Evolutionary conservation across 2,797 vertebrate species (phyloP), one percentile per base, ranked within the genome.

Genomic region (Premnoplex brunnescens): DNA sequence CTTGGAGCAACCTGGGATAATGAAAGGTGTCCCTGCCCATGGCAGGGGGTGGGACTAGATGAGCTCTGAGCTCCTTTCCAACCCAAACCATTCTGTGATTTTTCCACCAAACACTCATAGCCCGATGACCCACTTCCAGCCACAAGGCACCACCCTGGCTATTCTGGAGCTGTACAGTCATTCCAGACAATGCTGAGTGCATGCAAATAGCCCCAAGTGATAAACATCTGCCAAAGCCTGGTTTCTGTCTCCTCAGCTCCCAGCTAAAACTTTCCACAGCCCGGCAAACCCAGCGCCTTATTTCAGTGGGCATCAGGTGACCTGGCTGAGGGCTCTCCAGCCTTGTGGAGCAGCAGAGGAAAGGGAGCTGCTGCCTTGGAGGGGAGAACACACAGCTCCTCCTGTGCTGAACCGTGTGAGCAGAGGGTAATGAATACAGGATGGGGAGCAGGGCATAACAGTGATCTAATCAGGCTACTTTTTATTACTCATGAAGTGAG

Each of bases 371-470:
- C 48, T 30, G 48, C 1, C 7, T 22, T 3, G 18, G 58, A 56
- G 14, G 8, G 30, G 8, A 71, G n/a, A 49, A 41, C 0, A 0
- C 9, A 23, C 27, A 54, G 51, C 39, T 46, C 16, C 10, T 41
- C 66, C 20, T 39, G 34, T 8, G 30, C 21, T 22, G 34, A 39
- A 8, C 18, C 0, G 2, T 4, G 22, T 21, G 34, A 36, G 27
- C 0, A 22, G 28, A 23, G 19, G 12, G 62, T 5, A 37, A 26
- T 0, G 1, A 32, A 74, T 11, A 21, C 7, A 27, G 9, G 13
- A 15, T 1, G 16, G 9, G 23, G 14, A 56, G 13, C 0, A 4
- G 17, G 22, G n/a, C 2, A 16, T 2, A 12, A 22, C 52, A 44
- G 28, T 4, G 16, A 17, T 24, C 44, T 6, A 4, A 34, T 6